Evolutionary conservation across 64 coral and sea anemone species (phyloP).

Genomic region (Stichodactyla helianthus): DNA sequence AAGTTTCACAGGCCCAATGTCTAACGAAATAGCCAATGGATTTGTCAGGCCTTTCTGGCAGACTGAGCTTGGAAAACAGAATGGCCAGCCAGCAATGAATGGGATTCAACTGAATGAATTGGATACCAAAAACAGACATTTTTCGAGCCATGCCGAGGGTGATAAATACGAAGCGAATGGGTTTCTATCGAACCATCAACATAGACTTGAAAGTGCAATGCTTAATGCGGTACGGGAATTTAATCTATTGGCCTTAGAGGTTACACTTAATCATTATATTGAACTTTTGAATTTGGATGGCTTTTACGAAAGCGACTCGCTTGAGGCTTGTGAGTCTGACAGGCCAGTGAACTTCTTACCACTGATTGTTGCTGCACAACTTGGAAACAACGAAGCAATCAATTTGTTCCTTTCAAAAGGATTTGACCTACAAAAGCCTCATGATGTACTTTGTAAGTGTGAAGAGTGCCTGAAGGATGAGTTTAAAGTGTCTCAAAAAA

Average conservation of each 20-base stretch:
- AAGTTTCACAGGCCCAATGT: not conserved
- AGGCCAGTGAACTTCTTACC: slow-evolving; percentile 70
- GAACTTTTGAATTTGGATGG: slow-evolving; percentile 51
- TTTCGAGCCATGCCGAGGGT: not conserved
- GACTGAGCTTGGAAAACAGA: not conserved
- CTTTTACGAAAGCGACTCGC: slow-evolving; percentile 22
- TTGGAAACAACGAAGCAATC: slow-evolving; percentile 82
- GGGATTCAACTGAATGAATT: not conserved
- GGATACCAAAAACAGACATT: not conserved
- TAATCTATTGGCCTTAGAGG: slow-evolving; percentile 30
- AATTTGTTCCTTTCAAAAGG: slow-evolving; percentile 83
- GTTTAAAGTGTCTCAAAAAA: slow-evolving; percentile 74
- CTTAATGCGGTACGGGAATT: slow-evolving; percentile 39
- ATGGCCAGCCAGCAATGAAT: not conserved
- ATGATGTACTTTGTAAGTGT: slow-evolving; percentile 80
- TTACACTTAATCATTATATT: slow-evolving; percentile 47
- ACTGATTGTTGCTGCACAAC: slow-evolving; percentile 75
- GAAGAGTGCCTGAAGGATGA: slow-evolving; percentile 69
- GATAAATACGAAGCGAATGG: slow-evolving; percentile 38
- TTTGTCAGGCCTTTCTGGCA: slow-evolving; percentile 60
- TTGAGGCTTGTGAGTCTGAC: not conserved
- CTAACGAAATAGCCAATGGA: slow-evolving; percentile 9
- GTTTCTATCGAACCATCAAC: slow-evolving; percentile 47
- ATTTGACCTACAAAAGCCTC: slow-evolving; percentile 72
- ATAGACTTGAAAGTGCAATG: slow-evolving; percentile 38